A percentile compares a stretch with the other conserved stretches of the same genome.
These are phyloP conservation scores for Ornithoptera priamus DNA, from an alignment of 2,888 invertebrate species.

Conservation along the genomic window DNA sequence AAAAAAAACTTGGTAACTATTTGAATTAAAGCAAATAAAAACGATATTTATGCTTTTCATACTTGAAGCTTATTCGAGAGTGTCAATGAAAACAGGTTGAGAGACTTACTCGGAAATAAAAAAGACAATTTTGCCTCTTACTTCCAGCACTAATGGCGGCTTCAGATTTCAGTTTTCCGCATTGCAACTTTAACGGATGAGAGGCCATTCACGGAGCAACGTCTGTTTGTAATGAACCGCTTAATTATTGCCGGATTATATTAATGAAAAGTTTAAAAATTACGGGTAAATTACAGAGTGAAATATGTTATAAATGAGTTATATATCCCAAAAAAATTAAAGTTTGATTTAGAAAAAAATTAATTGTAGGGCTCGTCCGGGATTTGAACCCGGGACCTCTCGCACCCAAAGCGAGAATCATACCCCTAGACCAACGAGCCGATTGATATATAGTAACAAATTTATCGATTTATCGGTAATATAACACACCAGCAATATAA, in stretches of 20 bases:
- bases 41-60: constrained; percentile 7
- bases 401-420: constrained; percentile 80
- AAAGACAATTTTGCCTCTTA: constrained; percentile 26
- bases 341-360: too few species aligned
- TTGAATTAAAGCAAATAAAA: constrained; percentile 1
- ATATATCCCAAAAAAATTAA: too few species aligned
- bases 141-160: constrained; percentile 24
- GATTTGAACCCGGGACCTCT: constrained; percentile 65
- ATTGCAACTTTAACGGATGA: constrained; percentile 25
- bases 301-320: too few species aligned
- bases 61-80: constrained; percentile 18
- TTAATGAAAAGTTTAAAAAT: not conserved
- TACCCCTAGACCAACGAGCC: constrained; percentile 79
- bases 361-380: constrained; percentile 26
- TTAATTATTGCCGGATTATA: constrained; percentile 5
- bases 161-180: constrained; percentile 24
- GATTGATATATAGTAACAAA: constrained; percentile 12
- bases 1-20: not conserved
- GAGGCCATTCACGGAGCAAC: constrained; percentile 17
- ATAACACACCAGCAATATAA: too few species aligned
- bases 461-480: not conserved
- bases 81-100: constrained; percentile 23
- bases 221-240: constrained; percentile 19
- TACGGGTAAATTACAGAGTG: not conserved
- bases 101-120: constrained; percentile 11